Conservation (phyloP, 2,888 invertebrate genomes). For the Pyrochroa serraticornis region DNA sequence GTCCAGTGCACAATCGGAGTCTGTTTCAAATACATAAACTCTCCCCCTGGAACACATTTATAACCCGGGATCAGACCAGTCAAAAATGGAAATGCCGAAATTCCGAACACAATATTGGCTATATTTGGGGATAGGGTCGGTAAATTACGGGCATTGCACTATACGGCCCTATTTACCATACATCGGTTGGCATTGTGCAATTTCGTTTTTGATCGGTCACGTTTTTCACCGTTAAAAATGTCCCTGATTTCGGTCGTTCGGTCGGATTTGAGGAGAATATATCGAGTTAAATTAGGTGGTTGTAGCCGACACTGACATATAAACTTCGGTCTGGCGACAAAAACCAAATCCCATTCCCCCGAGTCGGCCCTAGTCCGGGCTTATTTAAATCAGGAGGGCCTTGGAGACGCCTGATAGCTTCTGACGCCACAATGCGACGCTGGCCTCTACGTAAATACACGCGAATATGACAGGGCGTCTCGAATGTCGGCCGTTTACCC, state of each 20-base stretch:
- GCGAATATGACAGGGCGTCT: constrained; percentile 33
- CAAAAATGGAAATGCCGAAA: constrained; percentile 56
- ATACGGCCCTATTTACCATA: constrained; percentile 29
- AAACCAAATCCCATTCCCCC: constrained; percentile 57
- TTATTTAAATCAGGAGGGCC: constrained; percentile 58
- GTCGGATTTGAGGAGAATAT: constrained; percentile 47
- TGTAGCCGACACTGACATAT: constrained; percentile 56
- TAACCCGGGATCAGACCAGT: constrained; percentile 56
- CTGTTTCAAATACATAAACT: constrained; percentile 44
- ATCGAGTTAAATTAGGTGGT: constrained; percentile 54
- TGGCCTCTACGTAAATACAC: constrained; percentile 54
- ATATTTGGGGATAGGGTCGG: constrained; percentile 49
- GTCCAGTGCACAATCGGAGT: constrained; percentile 48
- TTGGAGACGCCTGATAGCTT: constrained; percentile 58
- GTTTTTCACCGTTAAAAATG: constrained; percentile 43
- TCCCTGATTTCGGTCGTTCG: constrained; percentile 39
- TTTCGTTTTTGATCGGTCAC: constrained; percentile 42
- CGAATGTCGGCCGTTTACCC: too few species aligned
- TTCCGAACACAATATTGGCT: constrained; percentile 50
- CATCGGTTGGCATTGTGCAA: constrained; percentile 3
- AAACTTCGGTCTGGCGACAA: constrained; percentile 56
- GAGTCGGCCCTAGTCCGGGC: constrained; percentile 55
- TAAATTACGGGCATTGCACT: constrained; percentile 51
- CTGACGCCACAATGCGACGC: constrained; percentile 57
- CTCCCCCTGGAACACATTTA: constrained; percentile 54